A percentile compares a stretch with the other conserved stretches of the same genome.
Evolutionary conservation across 2,797 vertebrate species (phyloP).

Genomic region (Triplophysa yarkandensis): DNA sequence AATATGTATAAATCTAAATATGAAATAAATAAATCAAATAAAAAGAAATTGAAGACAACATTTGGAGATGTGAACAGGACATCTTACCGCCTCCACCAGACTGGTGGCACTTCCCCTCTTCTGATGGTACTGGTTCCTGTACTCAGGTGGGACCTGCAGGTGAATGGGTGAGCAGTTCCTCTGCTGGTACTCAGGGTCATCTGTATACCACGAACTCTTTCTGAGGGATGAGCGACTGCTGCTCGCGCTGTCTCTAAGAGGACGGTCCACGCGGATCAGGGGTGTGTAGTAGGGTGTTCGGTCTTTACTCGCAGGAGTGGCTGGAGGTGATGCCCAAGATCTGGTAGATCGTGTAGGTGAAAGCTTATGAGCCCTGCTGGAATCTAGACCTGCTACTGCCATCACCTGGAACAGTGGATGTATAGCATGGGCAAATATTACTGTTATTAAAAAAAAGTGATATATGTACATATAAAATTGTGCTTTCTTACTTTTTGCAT

Average conservation of each 20-base stretch:
- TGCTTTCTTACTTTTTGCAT: too few relatives aligned
- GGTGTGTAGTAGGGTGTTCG: conserved; percentile 91
- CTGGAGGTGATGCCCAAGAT: conserved; percentile 96
- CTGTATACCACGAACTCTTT: conserved; percentile 97
- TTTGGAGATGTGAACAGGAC: neutral
- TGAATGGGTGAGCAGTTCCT: conserved; percentile 88
- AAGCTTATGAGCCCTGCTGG: conserved; percentile 91
- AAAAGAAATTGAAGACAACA: neutral
- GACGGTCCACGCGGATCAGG: conserved; percentile 88
- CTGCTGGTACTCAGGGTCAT: conserved; percentile 89
- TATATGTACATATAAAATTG: too few relatives aligned
- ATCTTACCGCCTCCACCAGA: conserved; percentile 93
- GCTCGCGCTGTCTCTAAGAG: conserved; percentile 81
- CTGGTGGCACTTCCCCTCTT: conserved; percentile 97
- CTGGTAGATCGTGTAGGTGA: conserved; percentile 93
- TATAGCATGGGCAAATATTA: too few relatives aligned
- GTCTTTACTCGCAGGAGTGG: conserved; percentile 88
- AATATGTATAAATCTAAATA: too few relatives aligned
- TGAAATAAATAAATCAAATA: too few relatives aligned
- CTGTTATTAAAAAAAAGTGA: too few relatives aligned
- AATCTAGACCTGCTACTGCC: conserved; percentile 97
- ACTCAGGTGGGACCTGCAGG: conserved; percentile 89
- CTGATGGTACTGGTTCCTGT: conserved; percentile 90
- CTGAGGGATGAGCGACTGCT: conserved; percentile 89
- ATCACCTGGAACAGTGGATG: conserved; percentile 80